These are phyloP conservation scores for Heliconius himera DNA, from an alignment of 1,140 invertebrate species.

Conservation along the genomic window DNA sequence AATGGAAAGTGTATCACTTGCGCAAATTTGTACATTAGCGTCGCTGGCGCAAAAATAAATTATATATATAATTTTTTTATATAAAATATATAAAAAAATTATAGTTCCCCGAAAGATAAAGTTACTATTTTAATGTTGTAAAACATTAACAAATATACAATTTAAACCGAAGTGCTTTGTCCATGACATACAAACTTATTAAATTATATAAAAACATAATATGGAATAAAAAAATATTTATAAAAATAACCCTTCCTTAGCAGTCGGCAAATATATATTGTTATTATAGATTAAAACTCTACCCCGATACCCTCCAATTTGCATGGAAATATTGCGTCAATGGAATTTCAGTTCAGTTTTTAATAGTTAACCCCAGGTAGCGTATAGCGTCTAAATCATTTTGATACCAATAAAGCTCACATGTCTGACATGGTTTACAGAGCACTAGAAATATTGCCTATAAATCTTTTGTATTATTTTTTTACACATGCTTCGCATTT, in stretches of 20 bases:
- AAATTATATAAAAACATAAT: too few species aligned
- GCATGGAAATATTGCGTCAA: background rate
- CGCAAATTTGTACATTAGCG: conserved; percentile 6
- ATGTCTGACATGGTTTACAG: background rate
- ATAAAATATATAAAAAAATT: background rate
- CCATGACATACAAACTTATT: too few species aligned
- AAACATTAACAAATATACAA: too few species aligned
- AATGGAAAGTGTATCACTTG: conserved; percentile 12
- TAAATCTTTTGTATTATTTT: too few species aligned
- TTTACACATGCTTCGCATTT: too few species aligned
- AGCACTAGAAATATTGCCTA: background rate
- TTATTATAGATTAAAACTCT: background rate
- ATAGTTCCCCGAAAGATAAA: too few species aligned
- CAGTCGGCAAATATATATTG: too few species aligned
- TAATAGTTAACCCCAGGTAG: background rate
- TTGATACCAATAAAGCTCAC: conserved; percentile 1
- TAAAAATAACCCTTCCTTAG: too few species aligned
- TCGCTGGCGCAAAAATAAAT: background rate
- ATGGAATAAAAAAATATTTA: too few species aligned
- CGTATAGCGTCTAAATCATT: background rate
- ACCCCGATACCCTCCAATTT: background rate
- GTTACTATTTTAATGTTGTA: too few species aligned
- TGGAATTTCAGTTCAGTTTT: background rate
- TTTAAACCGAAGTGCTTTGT: too few species aligned
- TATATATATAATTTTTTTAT: background rate